Evolutionary conservation across 2,797 vertebrate species (phyloP).

Genomic region (Danio aesculapii): DNA sequence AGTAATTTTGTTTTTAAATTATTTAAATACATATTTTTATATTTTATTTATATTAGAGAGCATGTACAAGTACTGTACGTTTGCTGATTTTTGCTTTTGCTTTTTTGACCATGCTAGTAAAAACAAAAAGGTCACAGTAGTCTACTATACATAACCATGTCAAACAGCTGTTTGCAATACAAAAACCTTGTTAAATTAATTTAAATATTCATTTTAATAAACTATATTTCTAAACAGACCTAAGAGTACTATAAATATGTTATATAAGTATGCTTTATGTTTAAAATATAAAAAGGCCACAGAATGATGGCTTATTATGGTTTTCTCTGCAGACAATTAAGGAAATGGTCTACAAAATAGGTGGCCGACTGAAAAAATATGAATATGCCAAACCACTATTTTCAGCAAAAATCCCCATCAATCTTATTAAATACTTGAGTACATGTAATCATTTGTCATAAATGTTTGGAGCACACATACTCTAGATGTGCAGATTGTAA

Average conservation of each 20-base stretch:
- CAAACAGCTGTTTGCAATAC: no score
- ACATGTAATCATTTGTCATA: neutral
- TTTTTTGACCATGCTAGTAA: neutral
- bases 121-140: no score
- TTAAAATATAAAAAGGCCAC: neutral
- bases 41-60: neutral
- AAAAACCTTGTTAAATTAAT: no score
- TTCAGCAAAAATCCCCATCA: neutral
- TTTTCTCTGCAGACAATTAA: neutral
- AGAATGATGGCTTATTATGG: neutral
- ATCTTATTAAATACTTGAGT: neutral
- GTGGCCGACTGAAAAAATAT: neutral
- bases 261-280: neutral
- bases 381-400: neutral
- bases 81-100: neutral
- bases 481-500: neutral
- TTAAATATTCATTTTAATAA: no score
- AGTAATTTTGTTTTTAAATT: neutral
- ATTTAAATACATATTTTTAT: neutral
- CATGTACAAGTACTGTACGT: neutral
- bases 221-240: neutral
- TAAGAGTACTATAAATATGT: neutral
- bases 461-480: neutral
- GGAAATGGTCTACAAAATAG: neutral
- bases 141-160: no score